phyloP scores from a whole-genome alignment of 2,888 invertebrate genomes.

The Ypsolopha scabrella region DNA sequence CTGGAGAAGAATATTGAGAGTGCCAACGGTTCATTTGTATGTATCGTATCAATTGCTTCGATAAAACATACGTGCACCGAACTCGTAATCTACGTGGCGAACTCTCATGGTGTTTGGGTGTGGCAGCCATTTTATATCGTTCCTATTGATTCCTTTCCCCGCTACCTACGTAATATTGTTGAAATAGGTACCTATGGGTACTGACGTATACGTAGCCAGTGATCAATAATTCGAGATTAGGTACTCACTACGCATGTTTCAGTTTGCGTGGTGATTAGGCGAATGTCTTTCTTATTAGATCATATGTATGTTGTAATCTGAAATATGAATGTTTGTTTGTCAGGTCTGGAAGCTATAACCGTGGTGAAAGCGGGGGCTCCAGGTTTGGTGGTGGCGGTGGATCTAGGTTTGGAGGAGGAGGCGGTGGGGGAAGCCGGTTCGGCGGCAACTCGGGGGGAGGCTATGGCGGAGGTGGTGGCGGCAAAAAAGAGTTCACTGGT shows the following conservation, averaged over 20 bases:
- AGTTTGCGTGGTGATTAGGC: neutral
- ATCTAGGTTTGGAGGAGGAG: slow-evolving; percentile 17
- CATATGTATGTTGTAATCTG: neutral
- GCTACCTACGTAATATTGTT: no score
- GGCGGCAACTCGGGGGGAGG: slow-evolving; percentile 27
- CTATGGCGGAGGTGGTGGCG: slow-evolving; percentile 33
- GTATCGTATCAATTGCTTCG: no score
- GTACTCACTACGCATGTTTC: no score
- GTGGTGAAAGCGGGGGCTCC: slow-evolving; percentile 55
- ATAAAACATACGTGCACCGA: no score
- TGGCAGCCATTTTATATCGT: neutral
- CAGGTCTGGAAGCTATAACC: slow-evolving; percentile 62
- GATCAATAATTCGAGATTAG: neutral
- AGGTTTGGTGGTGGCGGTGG: slow-evolving; percentile 29
- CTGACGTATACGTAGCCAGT: neutral
- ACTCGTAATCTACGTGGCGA: no score
- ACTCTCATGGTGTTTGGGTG: neutral
- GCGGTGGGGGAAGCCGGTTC: slow-evolving; percentile 22
- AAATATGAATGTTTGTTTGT: slow-evolving; percentile 5
- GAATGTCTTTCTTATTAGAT: neutral
- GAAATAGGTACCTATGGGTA: neutral
- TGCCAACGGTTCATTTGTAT: no score
- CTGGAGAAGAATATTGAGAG: no score
- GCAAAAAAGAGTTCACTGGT: slow-evolving; percentile 56
- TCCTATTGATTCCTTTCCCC: no score